Conservation (phyloP, 2,888 invertebrate species). For the Melieria omissa region DNA sequence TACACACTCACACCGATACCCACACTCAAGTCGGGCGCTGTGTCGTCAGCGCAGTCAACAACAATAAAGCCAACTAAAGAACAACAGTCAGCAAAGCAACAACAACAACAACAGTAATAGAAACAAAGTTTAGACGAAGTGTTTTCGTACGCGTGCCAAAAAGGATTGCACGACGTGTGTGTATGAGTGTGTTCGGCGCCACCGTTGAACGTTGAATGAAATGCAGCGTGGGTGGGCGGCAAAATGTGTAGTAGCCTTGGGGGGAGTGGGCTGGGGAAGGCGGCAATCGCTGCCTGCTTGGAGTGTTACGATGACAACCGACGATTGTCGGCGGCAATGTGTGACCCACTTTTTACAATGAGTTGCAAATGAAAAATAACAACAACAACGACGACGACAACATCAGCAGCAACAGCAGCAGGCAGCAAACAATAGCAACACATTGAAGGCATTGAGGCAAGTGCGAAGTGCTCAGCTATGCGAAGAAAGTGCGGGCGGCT, state of each 20-base stretch:
- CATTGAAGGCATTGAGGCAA: too few species aligned
- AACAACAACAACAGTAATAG: background rate
- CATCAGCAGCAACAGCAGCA: background rate
- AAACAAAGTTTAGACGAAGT: conserved; percentile 17
- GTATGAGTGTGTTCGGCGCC: background rate
- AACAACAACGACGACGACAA: conserved; percentile 11
- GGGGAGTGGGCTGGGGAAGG: background rate
- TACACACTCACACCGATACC: conserved; percentile 19
- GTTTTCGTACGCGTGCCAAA: conserved; percentile 25
- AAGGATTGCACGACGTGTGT: conserved; percentile 2
- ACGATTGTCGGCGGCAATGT: conserved; percentile 20
- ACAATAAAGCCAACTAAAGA: background rate
- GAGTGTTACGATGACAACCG: conserved; percentile 34
- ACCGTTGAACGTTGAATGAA: conserved; percentile 3
- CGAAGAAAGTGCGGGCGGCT: too few species aligned
- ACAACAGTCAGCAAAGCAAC: background rate
- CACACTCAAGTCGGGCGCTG: background rate
- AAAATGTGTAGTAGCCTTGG: conserved; percentile 1
- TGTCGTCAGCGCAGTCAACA: background rate
- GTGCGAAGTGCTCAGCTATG: too few species aligned
- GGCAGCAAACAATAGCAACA: background rate
- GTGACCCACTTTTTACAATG: conserved; percentile 33
- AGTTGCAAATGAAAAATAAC: conserved; percentile 27
- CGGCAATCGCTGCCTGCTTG: conserved; percentile 13
- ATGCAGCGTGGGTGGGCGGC: background rate